These are phyloP conservation scores for Ancistrus triradiatus DNA, from an alignment of 2,113 vertebrate genomes.

Conservation along the genomic window DNA sequence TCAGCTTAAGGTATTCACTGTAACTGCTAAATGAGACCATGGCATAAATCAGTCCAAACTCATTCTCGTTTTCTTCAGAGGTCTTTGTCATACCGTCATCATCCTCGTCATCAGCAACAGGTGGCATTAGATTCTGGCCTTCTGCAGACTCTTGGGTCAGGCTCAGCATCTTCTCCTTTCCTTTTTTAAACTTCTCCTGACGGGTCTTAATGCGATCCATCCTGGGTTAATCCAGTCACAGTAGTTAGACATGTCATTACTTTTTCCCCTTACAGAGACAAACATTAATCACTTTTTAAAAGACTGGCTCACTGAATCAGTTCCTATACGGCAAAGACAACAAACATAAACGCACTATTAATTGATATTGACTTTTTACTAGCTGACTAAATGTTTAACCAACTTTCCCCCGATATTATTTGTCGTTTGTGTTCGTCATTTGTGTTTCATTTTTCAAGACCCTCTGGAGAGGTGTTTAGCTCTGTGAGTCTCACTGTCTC, in stretches of 20 bases:
- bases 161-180: constrained; percentile 93
- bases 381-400: too few species aligned
- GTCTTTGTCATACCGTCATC: constrained; percentile 76
- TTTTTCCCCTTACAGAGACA: neutral
- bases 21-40: neutral
- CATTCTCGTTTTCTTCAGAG: neutral
- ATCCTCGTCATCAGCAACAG: constrained; percentile 72
- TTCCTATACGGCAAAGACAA: too few species aligned
- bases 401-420: too few species aligned
- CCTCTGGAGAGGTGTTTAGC: neutral
- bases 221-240: constrained; percentile 66
- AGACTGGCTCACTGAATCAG: too few species aligned
- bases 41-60: neutral
- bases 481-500: constrained; percentile 84
- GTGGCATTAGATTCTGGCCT: constrained; percentile 67
- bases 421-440: too few species aligned
- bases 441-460: too few species aligned
- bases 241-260: constrained; percentile 18
- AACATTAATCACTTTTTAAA: neutral
- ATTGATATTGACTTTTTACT: too few species aligned
- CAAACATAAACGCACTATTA: too few species aligned
- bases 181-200: constrained; percentile 96
- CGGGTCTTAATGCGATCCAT: constrained; percentile 98
- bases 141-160: constrained; percentile 85
- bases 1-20: neutral